Conservation (phyloP, 2,888 invertebrate genomes). For the Platynereis dumerilii region DNA sequence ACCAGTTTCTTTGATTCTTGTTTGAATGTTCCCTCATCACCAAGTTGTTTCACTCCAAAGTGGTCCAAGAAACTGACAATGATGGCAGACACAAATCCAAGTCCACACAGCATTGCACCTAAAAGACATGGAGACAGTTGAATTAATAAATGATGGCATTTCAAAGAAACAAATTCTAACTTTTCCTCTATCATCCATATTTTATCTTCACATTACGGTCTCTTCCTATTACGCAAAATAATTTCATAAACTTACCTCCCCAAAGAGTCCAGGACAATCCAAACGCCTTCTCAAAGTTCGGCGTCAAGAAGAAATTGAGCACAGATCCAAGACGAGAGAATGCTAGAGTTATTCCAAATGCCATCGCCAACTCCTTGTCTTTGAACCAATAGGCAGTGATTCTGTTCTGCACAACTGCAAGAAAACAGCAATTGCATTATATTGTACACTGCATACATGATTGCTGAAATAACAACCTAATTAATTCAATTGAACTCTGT, state of each 20-base stretch:
- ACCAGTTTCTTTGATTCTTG: slow-evolving; percentile 58
- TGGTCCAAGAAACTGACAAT: slow-evolving; percentile 59
- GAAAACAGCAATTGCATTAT: not conserved
- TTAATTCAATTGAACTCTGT: too few relatives aligned
- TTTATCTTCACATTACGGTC: too few relatives aligned
- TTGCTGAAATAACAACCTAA: too few relatives aligned
- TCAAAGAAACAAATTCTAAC: too few relatives aligned
- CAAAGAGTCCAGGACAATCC: slow-evolving; percentile 62
- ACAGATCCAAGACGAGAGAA: slow-evolving; percentile 64
- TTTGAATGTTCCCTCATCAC: slow-evolving; percentile 49
- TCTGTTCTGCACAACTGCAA: slow-evolving; percentile 63
- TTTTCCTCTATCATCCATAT: too few relatives aligned
- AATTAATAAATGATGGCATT: too few relatives aligned
- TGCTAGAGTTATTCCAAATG: slow-evolving; percentile 63
- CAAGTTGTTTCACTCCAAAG: slow-evolving; percentile 56
- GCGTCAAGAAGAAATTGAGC: slow-evolving; percentile 62
- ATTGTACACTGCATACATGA: too few relatives aligned
- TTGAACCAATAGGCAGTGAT: slow-evolving; percentile 64
- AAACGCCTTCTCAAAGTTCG: slow-evolving; percentile 50
- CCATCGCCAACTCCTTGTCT: slow-evolving; percentile 63
- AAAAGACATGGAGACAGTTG: not conserved
- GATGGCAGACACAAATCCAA: slow-evolving; percentile 62
- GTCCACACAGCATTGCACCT: slow-evolving; percentile 63
- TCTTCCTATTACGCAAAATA: too few relatives aligned
- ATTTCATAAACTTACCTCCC: slow-evolving; percentile 60